Evolutionary conservation across 2,113 vertebrate genomes (phyloP), one percentile per base, ranked within the genome.

Genomic region (Tetrao urogallus): DNA sequence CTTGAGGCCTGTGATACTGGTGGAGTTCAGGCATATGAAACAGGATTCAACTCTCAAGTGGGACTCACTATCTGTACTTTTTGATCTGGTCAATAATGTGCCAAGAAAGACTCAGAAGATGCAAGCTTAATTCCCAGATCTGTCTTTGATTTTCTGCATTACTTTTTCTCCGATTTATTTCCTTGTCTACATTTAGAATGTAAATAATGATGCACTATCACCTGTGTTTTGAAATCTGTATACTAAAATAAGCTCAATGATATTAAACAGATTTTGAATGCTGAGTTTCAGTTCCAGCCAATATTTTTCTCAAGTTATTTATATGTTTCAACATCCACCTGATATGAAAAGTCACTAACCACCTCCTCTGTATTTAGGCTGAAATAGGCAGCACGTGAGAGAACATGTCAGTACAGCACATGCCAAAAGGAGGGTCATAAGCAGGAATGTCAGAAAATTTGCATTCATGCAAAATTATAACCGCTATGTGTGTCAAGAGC

Each of bases 101-200:
- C 6, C 58, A 8, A 65, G 8, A 13, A 73, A 81, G 40, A 34
- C 18, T 38, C 40, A 57, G 52, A 25, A 90, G 69, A 58, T 28
- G 2, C 24, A 7, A 43, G 1, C 0, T 0, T 65, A 10, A 22
- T 75, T 90, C 40, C 8, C n/a, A 74, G 25, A 30, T 2, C 22
- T 52, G 14, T 54, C 38, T 25, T 78, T 69, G 18, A 6, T 77
- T 75, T 92, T 81, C 36, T 84, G 61, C 1, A 2, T 84, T 54
- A 60, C 20, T 80, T 91, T 67, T 56, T 5, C 6, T 3, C 3
- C 10, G 27, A 3, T 14, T 83, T 61, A 48, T 65, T 65, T 60
- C 13, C 57, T 54, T 57, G 13, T 18, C 3, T 73, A 11, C 8
- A 3, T 25, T 17, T 58, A 16, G 74, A 66, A 82, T 6, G n/a